Percentiles rank a stretch among this genome's conserved stretches.
phyloP scores from a whole-genome alignment of 2,113 vertebrate genomes.

The Cryptomyrus ogoouensis region DNA sequence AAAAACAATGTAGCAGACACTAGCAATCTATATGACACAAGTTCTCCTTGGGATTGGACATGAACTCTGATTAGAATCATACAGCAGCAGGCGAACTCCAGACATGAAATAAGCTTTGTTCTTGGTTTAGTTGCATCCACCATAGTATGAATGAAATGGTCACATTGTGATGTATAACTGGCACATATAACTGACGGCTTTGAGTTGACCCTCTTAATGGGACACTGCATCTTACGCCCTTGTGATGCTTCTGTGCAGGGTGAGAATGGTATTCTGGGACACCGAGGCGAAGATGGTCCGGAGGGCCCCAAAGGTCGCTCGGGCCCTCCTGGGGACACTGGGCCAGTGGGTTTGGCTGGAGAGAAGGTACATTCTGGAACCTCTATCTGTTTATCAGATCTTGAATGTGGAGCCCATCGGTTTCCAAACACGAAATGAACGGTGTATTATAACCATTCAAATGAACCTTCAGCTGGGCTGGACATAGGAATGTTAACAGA shows the following conservation, averaged over 20 bases:
- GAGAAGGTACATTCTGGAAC: constrained; percentile 73
- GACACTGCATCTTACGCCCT: background rate
- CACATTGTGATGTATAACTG: background rate
- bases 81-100: background rate
- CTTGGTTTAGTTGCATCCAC: background rate
- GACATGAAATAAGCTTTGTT: background rate
- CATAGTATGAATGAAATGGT: background rate
- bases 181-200: background rate
- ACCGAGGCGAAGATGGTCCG: constrained; percentile 89
- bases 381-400: background rate
- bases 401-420: background rate
- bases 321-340: constrained; percentile 80
- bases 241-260: constrained; percentile 61
- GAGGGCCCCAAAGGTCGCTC: constrained; percentile 93
- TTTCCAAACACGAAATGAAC: background rate
- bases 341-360: constrained; percentile 77
- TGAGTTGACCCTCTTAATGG: background rate
- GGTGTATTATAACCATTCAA: background rate
- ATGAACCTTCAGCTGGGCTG: background rate
- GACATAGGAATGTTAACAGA: background rate
- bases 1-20: background rate
- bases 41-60: background rate
- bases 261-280: constrained; percentile 73
- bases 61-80: background rate
- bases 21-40: background rate